Base-by-base conservation (phyloP, 2,113 vertebrate species). In the Arenaria interpres region DNA sequence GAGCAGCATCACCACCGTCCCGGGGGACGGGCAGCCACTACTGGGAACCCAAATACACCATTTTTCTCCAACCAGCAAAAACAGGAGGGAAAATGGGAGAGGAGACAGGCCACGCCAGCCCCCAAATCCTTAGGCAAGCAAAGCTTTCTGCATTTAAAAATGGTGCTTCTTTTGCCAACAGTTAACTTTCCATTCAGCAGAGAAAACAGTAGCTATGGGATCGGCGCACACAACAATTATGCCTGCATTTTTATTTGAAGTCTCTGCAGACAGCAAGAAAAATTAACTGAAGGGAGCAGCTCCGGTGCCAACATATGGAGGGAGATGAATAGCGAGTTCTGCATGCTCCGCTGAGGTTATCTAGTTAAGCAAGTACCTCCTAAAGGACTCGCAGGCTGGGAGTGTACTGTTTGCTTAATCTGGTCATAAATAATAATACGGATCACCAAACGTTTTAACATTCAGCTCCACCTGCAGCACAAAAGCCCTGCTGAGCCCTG, bases 231-330 rank as follows among this genome's bases (percentile, higher is more conserved):
- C 80, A 64, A 68, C 83, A 53, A 63, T 90, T 85, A 62, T 54
- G 69, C 92, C 88, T 63, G 95, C 24, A 59, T 91, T 95, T 95
- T 94, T 67, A 81, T 76, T 82, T 80, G 80, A 88, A 46, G 51
- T 53, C 93, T 81, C 89, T 62, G 72, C 89, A 89, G 93, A 79
- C 67, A 62, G 93, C 66, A 54, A 83, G 92, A 94, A 95, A 92
- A 95, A 96, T 93, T 46, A 94, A 95, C 84, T 72, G 95, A 75
- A 50, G 93, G 91, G 92, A 96, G 85, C 87, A 88, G 95, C 92
- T 83, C 83, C 85, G 6, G 87, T 71, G 90, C 88, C 87, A 90
- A 14, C 93, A 90, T 51, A 89, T 46, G 95, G 96, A 96, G 51
- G 84, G 95, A 94, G 96, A 78, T 4, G 74, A 83, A 78, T 0